These are phyloP conservation scores for Melinaea marsaeus DNA, from an alignment of 2,888 invertebrate species.

Conservation along the genomic window DNA sequence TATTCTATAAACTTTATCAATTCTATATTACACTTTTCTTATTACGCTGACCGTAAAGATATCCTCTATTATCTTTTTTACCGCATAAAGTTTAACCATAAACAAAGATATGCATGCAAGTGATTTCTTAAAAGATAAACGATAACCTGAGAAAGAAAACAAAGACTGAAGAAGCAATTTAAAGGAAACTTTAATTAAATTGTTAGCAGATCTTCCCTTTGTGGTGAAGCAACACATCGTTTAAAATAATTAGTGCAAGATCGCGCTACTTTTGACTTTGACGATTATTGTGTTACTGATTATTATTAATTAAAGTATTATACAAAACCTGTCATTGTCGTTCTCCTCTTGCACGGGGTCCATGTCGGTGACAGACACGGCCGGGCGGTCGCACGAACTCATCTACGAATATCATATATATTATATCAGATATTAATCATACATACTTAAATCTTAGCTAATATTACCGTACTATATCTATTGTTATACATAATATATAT, in stretches of 20 bases:
- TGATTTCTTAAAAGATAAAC: slow-evolving; percentile 47
- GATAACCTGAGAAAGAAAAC: slow-evolving; percentile 49
- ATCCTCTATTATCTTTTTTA: slow-evolving; percentile 10
- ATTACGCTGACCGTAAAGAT: background rate
- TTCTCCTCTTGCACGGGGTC: slow-evolving; percentile 74
- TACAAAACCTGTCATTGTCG: slow-evolving; percentile 64
- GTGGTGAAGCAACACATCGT: slow-evolving; percentile 11
- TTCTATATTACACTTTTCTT: too few species aligned
- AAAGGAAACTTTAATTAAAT: slow-evolving; percentile 68
- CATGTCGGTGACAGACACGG: slow-evolving; percentile 69
- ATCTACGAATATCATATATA: slow-evolving; percentile 45
- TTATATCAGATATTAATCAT: background rate
- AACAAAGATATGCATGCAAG: slow-evolving; percentile 33
- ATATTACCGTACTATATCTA: background rate
- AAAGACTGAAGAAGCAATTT: slow-evolving; percentile 44
- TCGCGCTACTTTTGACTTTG: background rate
- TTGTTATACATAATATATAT: slow-evolving; percentile 27
- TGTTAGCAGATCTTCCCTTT: slow-evolving; percentile 26
- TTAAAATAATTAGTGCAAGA: background rate
- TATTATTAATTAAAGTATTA: slow-evolving; percentile 7
- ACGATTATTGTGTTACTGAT: background rate
- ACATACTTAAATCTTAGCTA: too few species aligned
- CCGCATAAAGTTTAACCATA: slow-evolving; percentile 18
- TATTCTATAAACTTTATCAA: too few species aligned
- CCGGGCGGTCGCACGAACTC: slow-evolving; percentile 65